Conservation (phyloP, 2,888 invertebrate species). For the Trachelus tabidus region DNA sequence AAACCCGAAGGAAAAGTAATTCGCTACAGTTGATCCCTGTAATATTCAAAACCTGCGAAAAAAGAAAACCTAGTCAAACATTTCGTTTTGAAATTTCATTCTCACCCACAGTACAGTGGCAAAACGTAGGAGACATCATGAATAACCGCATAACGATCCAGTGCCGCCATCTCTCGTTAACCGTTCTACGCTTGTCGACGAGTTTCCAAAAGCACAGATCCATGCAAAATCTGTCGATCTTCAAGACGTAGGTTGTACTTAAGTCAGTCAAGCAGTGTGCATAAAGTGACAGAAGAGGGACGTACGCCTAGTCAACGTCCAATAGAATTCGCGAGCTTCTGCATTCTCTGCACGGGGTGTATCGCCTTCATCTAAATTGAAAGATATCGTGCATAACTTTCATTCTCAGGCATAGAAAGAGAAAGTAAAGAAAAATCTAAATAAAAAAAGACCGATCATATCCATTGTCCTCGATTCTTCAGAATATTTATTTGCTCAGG, state of each 20-base stretch:
- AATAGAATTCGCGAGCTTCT: conserved; percentile 39
- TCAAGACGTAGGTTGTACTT: conserved; percentile 35
- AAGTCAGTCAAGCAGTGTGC: conserved; percentile 50
- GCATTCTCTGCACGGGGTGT: conserved; percentile 33
- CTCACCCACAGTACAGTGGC: neutral
- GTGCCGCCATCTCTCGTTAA: conserved; percentile 25
- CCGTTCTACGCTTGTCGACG: conserved; percentile 38
- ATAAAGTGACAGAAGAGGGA: conserved; percentile 52
- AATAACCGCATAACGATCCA: neutral
- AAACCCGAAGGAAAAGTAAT: neutral
- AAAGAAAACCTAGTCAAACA: neutral
- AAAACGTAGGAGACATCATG: neutral
- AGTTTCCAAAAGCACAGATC: conserved; percentile 36
- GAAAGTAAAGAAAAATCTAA: neutral
- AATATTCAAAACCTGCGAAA: neutral
- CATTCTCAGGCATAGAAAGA: neutral
- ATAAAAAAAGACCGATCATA: no score
- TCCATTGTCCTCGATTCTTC: neutral
- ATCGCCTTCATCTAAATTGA: conserved; percentile 53
- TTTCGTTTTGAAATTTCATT: neutral
- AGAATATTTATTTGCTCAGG: neutral
- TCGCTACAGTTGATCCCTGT: neutral
- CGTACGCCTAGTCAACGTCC: conserved; percentile 35
- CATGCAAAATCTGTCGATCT: neutral
- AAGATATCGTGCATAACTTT: conserved; percentile 12